These are phyloP conservation scores for Parotocinclus haroldoi DNA, from an alignment of 2,797 vertebrate genomes.

Conservation along the genomic window DNA sequence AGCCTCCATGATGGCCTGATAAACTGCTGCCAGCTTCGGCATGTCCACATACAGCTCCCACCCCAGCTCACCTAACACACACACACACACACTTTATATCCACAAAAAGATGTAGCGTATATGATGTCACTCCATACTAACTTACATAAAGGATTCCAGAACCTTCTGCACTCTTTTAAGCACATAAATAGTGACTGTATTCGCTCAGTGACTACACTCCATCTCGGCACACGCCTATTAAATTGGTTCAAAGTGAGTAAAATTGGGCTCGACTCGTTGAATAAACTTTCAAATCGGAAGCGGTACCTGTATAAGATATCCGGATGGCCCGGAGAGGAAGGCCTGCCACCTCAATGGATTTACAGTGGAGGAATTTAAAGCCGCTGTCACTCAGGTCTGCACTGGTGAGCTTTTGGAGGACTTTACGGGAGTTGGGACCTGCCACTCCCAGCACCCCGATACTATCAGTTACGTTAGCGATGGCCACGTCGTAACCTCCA, in stretches of 20 bases:
- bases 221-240: too few species aligned
- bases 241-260: too few species aligned
- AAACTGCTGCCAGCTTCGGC: constrained; percentile 78
- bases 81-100: constrained; percentile 11
- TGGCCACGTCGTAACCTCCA: constrained; percentile 77
- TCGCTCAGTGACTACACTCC: too few species aligned
- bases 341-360: constrained; percentile 73
- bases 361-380: constrained; percentile 91
- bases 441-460: constrained; percentile 88
- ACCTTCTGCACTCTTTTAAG: too few species aligned
- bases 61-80: constrained; percentile 86
- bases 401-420: constrained; percentile 88
- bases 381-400: constrained; percentile 79
- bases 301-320: constrained; percentile 92
- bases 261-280: too few species aligned
- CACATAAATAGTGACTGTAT: too few species aligned
- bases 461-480: constrained; percentile 84
- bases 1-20: constrained; percentile 82
- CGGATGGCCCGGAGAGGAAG: constrained; percentile 81
- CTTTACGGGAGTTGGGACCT: constrained; percentile 82
- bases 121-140: too few species aligned
- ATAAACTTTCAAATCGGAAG: too few species aligned
- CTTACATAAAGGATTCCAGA: too few species aligned
- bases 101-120: too few species aligned
- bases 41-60: constrained; percentile 92